Evolutionary conservation across 2,888 invertebrate genomes (phyloP).

Genomic region (Pseudococcus viburni): DNA sequence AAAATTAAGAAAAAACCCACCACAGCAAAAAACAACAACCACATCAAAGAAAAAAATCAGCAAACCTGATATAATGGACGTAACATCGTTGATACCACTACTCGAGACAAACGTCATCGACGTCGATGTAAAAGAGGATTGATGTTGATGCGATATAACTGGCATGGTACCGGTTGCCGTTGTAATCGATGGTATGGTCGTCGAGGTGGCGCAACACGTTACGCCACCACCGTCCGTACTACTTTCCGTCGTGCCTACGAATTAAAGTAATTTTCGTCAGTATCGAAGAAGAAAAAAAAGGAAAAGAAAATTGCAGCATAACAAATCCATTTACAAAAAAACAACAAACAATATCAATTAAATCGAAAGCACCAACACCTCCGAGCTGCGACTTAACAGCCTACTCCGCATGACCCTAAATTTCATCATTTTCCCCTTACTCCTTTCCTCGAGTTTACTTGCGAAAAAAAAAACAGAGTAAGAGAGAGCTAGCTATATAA

Average conservation of each 20-base stretch:
- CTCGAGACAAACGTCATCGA: constrained; percentile 53
- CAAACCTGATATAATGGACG: constrained; percentile 61
- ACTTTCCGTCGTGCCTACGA: constrained; percentile 43
- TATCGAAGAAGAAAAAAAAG: not conserved
- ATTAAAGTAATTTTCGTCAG: constrained; percentile 17
- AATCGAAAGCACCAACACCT: not conserved
- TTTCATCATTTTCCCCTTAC: not conserved
- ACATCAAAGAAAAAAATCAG: not conserved
- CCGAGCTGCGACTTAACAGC: not conserved
- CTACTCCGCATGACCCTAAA: not conserved
- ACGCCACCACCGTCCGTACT: constrained; percentile 47
- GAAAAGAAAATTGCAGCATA: not conserved
- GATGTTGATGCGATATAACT: constrained; percentile 61
- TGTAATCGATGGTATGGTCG: constrained; percentile 58
- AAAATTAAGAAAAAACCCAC: too few species aligned
- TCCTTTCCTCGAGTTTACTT: not conserved
- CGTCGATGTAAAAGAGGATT: constrained; percentile 61
- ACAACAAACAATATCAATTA: not conserved
- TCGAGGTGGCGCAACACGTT: constrained; percentile 42
- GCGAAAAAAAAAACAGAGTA: not conserved
- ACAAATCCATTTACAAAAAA: not conserved
- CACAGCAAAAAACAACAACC: not conserved
- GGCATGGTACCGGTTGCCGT: constrained; percentile 63
- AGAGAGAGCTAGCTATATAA: not conserved
- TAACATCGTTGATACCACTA: constrained; percentile 53